Evolutionary conservation across 1,140 invertebrate species (phyloP).

Genomic region (Berghia stephanieae): DNA sequence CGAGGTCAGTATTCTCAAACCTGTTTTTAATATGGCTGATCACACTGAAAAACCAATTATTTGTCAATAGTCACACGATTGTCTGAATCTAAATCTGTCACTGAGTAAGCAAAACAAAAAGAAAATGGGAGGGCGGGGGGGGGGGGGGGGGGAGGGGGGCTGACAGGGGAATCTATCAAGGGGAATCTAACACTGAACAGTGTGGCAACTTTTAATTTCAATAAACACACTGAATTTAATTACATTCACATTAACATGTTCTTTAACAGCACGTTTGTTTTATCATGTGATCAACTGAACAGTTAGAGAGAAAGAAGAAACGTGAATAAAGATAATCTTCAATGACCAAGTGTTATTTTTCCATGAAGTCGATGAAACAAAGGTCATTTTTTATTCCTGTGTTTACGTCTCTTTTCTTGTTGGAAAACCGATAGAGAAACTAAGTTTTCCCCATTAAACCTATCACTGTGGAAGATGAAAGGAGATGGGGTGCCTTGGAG

Average conservation of each 20-base stretch:
- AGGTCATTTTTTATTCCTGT: too few species aligned
- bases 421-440: neutral
- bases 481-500: neutral
- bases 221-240: too few species aligned
- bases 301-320: neutral
- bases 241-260: too few species aligned
- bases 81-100: neutral
- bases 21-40: neutral
- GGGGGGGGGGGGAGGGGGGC: neutral
- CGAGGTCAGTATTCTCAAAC: neutral
- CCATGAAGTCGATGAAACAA: neutral
- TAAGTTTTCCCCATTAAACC: neutral
- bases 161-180: too few species aligned
- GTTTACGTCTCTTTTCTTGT: too few species aligned
- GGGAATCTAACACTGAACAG: too few species aligned
- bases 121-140: neutral
- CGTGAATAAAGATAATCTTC: constrained; percentile 2
- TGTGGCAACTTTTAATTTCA: too few species aligned
- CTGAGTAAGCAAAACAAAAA: neutral
- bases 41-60: too few species aligned
- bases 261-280: too few species aligned
- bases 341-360: neutral
- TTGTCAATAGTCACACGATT: neutral
- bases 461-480: neutral
- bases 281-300: too few species aligned